These are phyloP conservation scores for Pseudorasbora parva DNA, from an alignment of 2,113 vertebrate genomes.

Conservation along the genomic window DNA sequence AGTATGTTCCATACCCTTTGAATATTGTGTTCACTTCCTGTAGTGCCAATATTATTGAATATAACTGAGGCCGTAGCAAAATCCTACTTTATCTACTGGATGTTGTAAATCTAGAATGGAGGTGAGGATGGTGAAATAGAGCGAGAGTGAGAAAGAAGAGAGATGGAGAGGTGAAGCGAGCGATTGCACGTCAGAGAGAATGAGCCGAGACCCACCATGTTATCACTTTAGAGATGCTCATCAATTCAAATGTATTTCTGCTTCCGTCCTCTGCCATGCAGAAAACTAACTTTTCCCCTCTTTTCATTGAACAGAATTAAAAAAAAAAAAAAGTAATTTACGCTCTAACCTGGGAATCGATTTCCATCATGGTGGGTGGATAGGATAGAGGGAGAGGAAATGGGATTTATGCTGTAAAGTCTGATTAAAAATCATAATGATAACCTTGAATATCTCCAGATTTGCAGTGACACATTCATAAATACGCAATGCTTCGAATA, in stretches of 20 bases:
- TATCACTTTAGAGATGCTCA: conserved; percentile 61
- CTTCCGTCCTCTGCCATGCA: conserved; percentile 60
- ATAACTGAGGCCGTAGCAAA: neutral
- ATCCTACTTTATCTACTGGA: conserved; percentile 4
- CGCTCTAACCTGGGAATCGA: conserved; percentile 69
- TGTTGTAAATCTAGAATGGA: conserved; percentile 30
- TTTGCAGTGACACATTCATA: conserved; percentile 68
- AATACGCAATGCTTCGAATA: conserved; percentile 63
- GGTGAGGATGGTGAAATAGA: neutral
- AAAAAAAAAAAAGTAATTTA: conserved; percentile 54
- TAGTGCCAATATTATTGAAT: neutral
- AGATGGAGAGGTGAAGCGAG: conserved; percentile 24
- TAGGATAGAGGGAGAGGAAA: conserved; percentile 65
- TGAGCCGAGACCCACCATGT: conserved; percentile 51
- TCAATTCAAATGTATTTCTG: conserved; percentile 70
- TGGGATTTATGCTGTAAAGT: conserved; percentile 66
- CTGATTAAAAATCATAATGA: conserved; percentile 75
- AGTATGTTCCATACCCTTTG: neutral
- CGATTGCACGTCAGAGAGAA: conserved; percentile 28
- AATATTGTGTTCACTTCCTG: conserved; percentile 1
- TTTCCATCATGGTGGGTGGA: conserved; percentile 66
- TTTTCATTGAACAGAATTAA: conserved; percentile 48
- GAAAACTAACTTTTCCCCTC: conserved; percentile 61
- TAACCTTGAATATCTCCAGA: conserved; percentile 68
- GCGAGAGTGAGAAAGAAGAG: neutral